Conservation (phyloP, 2,888 invertebrate species). For the Hermodice carunculata region DNA sequence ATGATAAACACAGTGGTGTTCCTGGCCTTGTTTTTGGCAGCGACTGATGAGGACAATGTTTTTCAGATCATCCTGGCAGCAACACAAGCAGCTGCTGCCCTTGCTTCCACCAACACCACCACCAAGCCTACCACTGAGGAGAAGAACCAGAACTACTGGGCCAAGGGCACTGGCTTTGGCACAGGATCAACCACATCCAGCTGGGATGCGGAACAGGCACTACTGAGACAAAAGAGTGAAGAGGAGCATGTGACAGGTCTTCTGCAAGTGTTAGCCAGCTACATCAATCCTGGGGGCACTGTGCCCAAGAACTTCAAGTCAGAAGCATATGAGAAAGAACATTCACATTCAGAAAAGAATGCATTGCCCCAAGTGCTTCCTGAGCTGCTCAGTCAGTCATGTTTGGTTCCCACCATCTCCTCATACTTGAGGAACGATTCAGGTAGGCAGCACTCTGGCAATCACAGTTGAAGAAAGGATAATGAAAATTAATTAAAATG, state of each 20-base stretch:
- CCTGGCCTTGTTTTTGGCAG: no score
- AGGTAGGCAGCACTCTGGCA: slow-evolving; percentile 69
- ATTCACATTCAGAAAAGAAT: slow-evolving; percentile 4
- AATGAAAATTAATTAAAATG: no score
- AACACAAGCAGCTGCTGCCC: slow-evolving; percentile 50
- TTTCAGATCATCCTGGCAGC: slow-evolving; percentile 59
- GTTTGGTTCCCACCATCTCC: slow-evolving; percentile 77
- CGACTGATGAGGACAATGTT: no score
- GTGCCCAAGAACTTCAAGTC: slow-evolving; percentile 52
- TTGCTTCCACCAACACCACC: slow-evolving; percentile 72
- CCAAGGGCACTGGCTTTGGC: slow-evolving; percentile 96
- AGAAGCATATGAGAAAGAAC: slow-evolving; percentile 5
- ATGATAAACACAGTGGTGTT: no score
- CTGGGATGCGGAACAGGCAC: slow-evolving; percentile 97
- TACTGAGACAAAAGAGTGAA: slow-evolving; percentile 88
- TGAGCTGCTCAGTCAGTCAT: slow-evolving; percentile 84
- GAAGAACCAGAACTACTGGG: slow-evolving; percentile 78
- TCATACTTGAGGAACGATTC: slow-evolving; percentile 82
- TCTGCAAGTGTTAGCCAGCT: slow-evolving; percentile 84
- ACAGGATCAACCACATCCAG: slow-evolving; percentile 95
- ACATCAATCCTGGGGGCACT: slow-evolving; percentile 79
- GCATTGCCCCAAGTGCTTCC: slow-evolving; percentile 76
- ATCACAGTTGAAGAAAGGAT: neutral
- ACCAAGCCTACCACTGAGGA: slow-evolving; percentile 52
- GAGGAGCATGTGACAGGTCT: slow-evolving; percentile 94